phyloP scores from a whole-genome alignment of 2,113 vertebrate genomes.

The Neotoma lepida region DNA sequence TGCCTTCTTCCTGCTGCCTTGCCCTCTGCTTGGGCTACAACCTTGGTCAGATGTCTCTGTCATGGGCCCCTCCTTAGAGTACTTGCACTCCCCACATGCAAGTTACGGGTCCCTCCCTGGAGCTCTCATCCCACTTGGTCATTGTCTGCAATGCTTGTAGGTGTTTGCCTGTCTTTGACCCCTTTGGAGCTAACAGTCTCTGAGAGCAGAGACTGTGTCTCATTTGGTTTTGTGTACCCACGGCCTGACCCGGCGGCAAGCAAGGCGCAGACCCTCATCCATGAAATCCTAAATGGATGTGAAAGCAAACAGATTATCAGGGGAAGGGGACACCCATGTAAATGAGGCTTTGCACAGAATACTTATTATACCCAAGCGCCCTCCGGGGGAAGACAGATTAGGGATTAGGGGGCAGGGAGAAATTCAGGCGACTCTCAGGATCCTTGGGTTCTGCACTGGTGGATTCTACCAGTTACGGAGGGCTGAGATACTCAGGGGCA shows the following conservation, averaged over 20 bases:
- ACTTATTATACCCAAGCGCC: neutral
- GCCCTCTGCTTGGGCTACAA: neutral
- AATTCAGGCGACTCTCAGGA: neutral
- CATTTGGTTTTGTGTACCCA: neutral
- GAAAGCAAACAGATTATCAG: slow-evolving; percentile 25
- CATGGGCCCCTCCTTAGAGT: neutral
- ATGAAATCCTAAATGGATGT: slow-evolving; percentile 22
- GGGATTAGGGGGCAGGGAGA: neutral
- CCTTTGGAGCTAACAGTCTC: neutral
- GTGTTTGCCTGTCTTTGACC: neutral
- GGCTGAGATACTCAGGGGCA: neutral
- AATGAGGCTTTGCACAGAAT: neutral
- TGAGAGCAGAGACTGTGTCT: accelerated
- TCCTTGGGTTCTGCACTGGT: neutral
- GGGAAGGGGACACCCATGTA: neutral
- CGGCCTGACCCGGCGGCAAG: accelerated
- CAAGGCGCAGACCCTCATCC: neutral
- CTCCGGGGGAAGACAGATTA: neutral
- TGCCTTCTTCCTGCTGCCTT: neutral
- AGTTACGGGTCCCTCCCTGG: neutral
- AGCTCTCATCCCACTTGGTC: neutral
- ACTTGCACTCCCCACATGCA: neutral
- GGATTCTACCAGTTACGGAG: neutral
- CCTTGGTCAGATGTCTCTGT: too few relatives aligned
- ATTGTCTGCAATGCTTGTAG: neutral